These are phyloP conservation scores for Puma concolor DNA, from an alignment of 2,113 vertebrate species.

Conservation along the genomic window DNA sequence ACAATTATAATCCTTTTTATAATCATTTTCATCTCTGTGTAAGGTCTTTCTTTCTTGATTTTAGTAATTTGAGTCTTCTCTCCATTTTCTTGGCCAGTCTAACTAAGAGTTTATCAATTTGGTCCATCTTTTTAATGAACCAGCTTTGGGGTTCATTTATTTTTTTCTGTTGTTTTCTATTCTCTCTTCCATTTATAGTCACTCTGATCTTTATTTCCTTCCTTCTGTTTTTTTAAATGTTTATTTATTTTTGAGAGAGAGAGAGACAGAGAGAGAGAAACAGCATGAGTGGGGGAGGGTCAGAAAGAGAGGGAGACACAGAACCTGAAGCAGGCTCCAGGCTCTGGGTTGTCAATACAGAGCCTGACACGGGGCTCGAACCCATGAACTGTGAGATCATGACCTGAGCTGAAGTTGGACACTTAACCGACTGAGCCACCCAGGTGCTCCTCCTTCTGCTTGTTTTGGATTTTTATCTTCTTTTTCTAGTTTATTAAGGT, in stretches of 20 bases:
- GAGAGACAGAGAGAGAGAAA: too few species aligned
- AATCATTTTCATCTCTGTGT: not conserved
- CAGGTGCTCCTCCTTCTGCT: not conserved
- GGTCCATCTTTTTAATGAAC: not conserved
- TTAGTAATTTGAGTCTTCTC: not conserved
- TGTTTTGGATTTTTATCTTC: not conserved
- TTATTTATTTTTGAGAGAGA: too few species aligned
- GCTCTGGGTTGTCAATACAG: too few species aligned
- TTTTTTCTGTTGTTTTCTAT: not conserved
- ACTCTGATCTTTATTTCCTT: not conserved
- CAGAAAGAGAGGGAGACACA: too few species aligned
- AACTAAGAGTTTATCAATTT: not conserved
- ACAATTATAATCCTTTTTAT: not conserved
- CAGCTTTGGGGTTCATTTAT: not conserved
- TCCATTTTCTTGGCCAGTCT: not conserved
- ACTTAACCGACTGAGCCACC: too few species aligned
- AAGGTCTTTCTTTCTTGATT: not conserved
- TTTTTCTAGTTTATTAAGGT: not conserved
- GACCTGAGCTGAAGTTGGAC: too few species aligned
- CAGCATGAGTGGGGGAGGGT: too few species aligned
- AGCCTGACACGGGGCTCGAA: too few species aligned
- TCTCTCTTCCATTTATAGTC: not conserved
- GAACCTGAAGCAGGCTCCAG: too few species aligned
- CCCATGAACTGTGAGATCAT: too few species aligned
- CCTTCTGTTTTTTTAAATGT: not conserved